Conservation (phyloP, 2,797 vertebrate genomes). For the Agapornis canus region DNA sequence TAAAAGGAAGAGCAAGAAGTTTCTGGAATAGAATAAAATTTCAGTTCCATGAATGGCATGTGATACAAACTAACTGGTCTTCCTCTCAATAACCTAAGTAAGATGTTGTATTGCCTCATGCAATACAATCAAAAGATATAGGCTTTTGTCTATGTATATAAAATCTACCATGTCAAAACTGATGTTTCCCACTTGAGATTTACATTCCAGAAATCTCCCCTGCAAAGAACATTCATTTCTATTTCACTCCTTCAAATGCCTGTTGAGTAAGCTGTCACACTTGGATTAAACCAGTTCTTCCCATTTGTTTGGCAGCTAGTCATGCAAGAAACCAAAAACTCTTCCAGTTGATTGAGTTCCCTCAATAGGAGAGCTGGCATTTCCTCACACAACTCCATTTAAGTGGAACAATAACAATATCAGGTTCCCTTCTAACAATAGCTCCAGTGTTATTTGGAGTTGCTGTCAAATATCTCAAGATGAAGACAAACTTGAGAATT, state of each 20-base stretch:
- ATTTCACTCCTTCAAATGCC: constrained; percentile 34
- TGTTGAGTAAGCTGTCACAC: constrained; percentile 49
- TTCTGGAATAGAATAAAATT: neutral
- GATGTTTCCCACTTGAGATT: neutral
- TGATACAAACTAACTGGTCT: neutral
- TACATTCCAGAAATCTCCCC: neutral
- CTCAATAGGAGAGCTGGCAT: constrained; percentile 58
- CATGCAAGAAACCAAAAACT: constrained; percentile 62
- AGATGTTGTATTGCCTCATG: neutral
- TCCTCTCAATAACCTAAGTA: neutral
- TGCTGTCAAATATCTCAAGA: constrained; percentile 47
- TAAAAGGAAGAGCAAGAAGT: neutral
- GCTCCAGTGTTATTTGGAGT: constrained; percentile 30
- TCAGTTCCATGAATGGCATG: neutral
- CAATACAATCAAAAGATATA: neutral
- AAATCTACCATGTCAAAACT: neutral
- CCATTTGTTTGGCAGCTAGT: constrained; percentile 39
- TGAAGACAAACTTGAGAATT: constrained; percentile 47
- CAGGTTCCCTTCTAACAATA: constrained; percentile 65
- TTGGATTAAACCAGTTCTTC: constrained; percentile 59
- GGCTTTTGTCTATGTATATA: neutral
- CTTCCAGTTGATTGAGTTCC: constrained; percentile 55
- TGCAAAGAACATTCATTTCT: constrained; percentile 55
- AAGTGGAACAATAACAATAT: constrained; percentile 70
- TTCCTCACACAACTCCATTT: constrained; percentile 6